phyloP scores from a whole-genome alignment of 2,113 vertebrate species.

The Corythornis madagascariensis region DNA sequence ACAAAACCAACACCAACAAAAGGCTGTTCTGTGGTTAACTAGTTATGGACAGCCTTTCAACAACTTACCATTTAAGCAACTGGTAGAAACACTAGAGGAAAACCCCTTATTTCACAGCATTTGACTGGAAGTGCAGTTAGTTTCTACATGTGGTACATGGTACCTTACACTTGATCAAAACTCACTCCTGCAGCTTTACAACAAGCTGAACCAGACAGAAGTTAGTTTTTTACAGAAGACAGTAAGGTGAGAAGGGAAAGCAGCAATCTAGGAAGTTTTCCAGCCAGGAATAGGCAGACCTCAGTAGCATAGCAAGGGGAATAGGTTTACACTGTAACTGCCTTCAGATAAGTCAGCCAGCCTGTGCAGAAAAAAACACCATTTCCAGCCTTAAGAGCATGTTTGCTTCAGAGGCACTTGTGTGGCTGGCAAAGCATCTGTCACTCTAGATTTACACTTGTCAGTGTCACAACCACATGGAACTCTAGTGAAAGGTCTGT shows the following conservation, averaged over 20 bases:
- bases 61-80: not conserved
- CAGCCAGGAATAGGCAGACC: not conserved
- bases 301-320: not conserved
- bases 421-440: not conserved
- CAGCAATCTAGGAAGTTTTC: not conserved
- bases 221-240: not conserved
- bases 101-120: fast-evolving
- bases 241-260: not conserved
- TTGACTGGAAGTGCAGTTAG: not conserved
- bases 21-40: not conserved
- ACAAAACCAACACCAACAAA: not conserved
- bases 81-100: not conserved
- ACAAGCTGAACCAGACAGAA: not conserved
- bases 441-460: not conserved
- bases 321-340: not conserved
- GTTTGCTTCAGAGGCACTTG: not conserved
- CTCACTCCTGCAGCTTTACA: not conserved
- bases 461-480: not conserved
- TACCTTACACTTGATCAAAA: not conserved
- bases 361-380: not conserved
- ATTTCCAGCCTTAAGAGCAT: not conserved
- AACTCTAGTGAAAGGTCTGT: not conserved
- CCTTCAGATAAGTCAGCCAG: not conserved
- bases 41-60: not conserved
- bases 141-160: not conserved